Percentiles rank a stretch among this genome's conserved stretches.
These are phyloP conservation scores for Telmatherina bonti DNA, from an alignment of 2,797 vertebrate genomes.

Conservation along the genomic window DNA sequence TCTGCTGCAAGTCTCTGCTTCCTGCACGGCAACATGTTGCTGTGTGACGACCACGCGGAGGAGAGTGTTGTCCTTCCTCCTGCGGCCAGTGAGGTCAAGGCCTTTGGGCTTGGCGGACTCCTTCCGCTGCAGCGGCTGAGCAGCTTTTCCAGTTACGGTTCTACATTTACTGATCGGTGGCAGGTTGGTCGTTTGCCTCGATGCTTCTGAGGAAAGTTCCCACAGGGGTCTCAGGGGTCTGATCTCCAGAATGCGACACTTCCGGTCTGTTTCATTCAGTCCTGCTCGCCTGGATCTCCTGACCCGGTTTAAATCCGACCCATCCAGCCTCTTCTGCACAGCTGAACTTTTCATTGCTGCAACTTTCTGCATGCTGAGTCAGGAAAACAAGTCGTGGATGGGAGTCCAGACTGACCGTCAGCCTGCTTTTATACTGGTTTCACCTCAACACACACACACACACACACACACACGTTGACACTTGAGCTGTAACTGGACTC, in stretches of 20 bases:
- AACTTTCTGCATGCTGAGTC: constrained; percentile 22
- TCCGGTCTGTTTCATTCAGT: constrained; percentile 25
- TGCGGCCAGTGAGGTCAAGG: neutral
- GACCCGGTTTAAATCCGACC: constrained; percentile 44
- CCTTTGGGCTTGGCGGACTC: constrained; percentile 12
- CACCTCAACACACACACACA: constrained; percentile 5
- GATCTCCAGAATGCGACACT: constrained; percentile 27
- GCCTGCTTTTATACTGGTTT: constrained; percentile 51
- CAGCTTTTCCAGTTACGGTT: constrained; percentile 13
- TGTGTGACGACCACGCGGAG: constrained; percentile 18
- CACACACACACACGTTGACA: constrained; percentile 47
- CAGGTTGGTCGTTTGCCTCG: constrained; percentile 42
- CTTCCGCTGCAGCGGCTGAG: neutral
- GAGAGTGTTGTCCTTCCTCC: constrained; percentile 28
- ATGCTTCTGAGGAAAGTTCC: constrained; percentile 22
- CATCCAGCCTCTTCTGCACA: constrained; percentile 40
- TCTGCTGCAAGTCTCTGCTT: constrained; percentile 30
- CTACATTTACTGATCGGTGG: constrained; percentile 72
- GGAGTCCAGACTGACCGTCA: constrained; percentile 7
- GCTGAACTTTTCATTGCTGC: constrained; percentile 66
- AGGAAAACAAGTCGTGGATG: neutral
- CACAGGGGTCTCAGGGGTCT: neutral
- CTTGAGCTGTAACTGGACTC: constrained; percentile 80
- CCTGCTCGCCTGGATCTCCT: constrained; percentile 43
- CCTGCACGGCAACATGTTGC: constrained; percentile 12